These are phyloP conservation scores for Odontocerum albicorne DNA, from an alignment of 2,888 invertebrate genomes.

Conservation along the genomic window DNA sequence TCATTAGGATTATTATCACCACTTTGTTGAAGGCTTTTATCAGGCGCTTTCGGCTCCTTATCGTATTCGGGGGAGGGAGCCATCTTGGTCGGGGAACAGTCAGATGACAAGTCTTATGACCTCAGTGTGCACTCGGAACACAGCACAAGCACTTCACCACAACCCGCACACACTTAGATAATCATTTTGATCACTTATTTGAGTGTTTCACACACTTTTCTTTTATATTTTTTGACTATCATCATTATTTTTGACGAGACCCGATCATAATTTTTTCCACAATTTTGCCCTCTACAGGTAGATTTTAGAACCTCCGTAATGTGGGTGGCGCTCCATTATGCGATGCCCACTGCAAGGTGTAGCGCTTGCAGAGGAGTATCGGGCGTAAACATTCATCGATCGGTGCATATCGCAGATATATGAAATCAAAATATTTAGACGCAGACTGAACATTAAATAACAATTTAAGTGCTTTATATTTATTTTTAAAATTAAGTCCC, in stretches of 20 bases:
- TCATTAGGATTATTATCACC: slow-evolving; percentile 55
- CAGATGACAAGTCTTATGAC: slow-evolving; percentile 61
- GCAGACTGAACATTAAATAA: no score
- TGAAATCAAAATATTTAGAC: no score
- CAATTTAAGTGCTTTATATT: no score
- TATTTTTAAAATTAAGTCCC: no score
- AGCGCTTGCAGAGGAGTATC: no score
- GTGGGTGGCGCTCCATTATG: no score
- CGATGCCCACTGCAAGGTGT: no score
- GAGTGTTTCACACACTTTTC: slow-evolving; percentile 47
- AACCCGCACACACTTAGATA: slow-evolving; percentile 42
- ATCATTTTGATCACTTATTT: slow-evolving; percentile 46
- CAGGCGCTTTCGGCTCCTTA: slow-evolving; percentile 74
- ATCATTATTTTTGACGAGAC: slow-evolving; percentile 55
- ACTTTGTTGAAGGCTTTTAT: slow-evolving; percentile 59
- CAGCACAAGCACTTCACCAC: slow-evolving; percentile 22
- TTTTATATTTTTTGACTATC: slow-evolving; percentile 44
- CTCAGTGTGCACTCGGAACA: slow-evolving; percentile 40
- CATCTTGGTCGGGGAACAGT: slow-evolving; percentile 67
- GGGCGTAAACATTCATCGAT: no score
- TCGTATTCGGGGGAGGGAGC: slow-evolving; percentile 78
- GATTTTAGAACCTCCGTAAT: no score
- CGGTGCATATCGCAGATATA: no score
- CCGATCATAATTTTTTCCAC: slow-evolving; percentile 51
- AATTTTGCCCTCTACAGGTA: slow-evolving; percentile 37